Evolutionary conservation across 2,888 invertebrate species (phyloP), one percentile per base, ranked within the genome.

Genomic region (Tromatobia lineatoria): DNA sequence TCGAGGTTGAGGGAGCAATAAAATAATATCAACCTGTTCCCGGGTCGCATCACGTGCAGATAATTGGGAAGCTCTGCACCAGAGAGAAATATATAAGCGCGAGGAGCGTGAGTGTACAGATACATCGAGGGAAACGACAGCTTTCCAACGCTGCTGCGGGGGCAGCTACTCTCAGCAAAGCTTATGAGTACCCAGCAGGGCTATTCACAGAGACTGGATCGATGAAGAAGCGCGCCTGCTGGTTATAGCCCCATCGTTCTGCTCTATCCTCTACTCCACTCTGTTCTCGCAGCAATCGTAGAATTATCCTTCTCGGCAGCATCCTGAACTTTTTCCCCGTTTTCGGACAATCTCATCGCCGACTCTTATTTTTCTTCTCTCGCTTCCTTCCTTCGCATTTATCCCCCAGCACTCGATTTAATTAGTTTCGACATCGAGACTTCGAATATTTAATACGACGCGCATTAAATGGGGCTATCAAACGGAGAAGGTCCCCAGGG

Each of bases 141-240:
- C 67, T 83, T 73, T 34, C 52, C 25, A 52, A 29, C 50, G 67
- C 50, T 23, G 38, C 74, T 61, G 64, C 29, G 18, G 47, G 23
- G 59, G 25, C 64, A 73, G 71, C 80, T 80, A 47, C 80, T 80
- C 83, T 84, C 69, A 38, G 77, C 80, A 20, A 80, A 69, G 83
- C 77, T 80, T 77, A 77, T 77, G 83, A 84, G 83, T 74, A 77
- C 76, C 66, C 80, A 54, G 69, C 59, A 73, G 47, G 77, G 73
- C 83, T 83, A 83, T 83, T 83, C 80, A 80, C 73, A 80, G 69
- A 66, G 73, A 69, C 73, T 54, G 77, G 83, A 83, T 80, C 83
- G 83, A 83, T 83, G 83, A 80, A 80, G 80, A 83, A 83, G 69
- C 67, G 73, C 80, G 83, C 47, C 77, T 83, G 80, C 80, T 61